Evolutionary conservation across 1,140 invertebrate genomes (phyloP), one percentile per base, ranked within the genome.

Genomic region (Macrobrachium nipponense): DNA sequence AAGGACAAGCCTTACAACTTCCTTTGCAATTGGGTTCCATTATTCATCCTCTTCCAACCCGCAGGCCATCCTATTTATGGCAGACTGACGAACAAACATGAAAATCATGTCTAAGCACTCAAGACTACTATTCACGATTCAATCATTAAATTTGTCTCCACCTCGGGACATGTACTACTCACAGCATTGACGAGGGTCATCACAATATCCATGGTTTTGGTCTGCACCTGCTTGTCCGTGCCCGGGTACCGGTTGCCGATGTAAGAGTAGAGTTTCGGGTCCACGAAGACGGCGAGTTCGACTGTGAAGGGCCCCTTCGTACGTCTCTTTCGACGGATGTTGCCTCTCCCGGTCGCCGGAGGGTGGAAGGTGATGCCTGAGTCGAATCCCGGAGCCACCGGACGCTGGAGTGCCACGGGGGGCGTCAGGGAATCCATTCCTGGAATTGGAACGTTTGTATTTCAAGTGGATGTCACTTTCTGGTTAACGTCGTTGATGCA

Each of bases 101-200:
- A n/a, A 4, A n/a, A 36, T 4, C 27, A 36, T 36, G 27, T 4
- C 27, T 36, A 36, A 36, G n/a, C 27, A 36, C 27, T 36, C 27
- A 36, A 4, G 27, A 68, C 0, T 27, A 27, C 7, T 20, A 68
- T 10, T 11, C 18, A 68, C 18, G 15, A 68, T 23, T n/a, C 27
- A 18, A 14, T 23, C 20, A 14, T 23, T 11, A 66, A n/a, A 68
- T 23, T 4, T 6, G 3, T 12, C 64, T 5, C 4, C 15, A 68
- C 51, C 12, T 51, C 51, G 8, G 51, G 51, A 7, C 12, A 51
- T 10, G 18, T 20, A 68, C 64, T 20, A 68, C 64, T 68, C 18
- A 68, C 64, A 68, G 64, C 64, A n/a, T 68, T 68, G 27, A 68
- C 64, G 18, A 68, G n/a, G 27, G 64, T 68, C 64, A 68, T 68